Conservation (phyloP, 1,140 invertebrate species). For the Microplitis demolitor region DNA sequence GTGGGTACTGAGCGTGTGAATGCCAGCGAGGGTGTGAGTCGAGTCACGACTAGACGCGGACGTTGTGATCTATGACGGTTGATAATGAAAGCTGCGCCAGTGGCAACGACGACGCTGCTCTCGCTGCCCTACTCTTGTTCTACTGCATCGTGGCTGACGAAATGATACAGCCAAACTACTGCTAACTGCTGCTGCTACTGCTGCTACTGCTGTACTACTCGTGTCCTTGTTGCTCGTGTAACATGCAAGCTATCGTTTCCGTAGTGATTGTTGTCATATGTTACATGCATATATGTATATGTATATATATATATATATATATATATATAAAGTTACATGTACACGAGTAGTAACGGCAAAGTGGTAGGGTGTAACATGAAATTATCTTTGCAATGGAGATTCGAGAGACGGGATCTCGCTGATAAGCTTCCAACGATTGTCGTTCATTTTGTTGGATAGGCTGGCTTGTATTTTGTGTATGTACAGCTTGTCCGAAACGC, state of each 20-base stretch:
- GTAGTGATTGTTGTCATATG: conserved; percentile 29
- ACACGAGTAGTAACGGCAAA: neutral
- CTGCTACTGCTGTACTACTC: no score
- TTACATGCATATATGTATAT: neutral
- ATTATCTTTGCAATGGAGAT: conserved; percentile 49
- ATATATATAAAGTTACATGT: neutral
- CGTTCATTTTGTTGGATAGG: conserved; percentile 15
- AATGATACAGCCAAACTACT: conserved; percentile 23
- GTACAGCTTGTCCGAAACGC: neutral
- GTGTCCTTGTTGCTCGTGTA: neutral
- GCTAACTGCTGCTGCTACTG: neutral
- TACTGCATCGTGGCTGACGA: neutral
- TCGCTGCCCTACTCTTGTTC: no score
- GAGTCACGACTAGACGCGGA: conserved; percentile 15
- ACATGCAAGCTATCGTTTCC: conserved; percentile 33
- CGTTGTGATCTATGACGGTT: conserved; percentile 54
- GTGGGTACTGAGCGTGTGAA: conserved; percentile 34
- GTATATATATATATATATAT: neutral
- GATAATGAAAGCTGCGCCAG: conserved; percentile 57
- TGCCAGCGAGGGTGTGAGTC: conserved; percentile 39
- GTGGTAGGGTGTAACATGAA: conserved; percentile 23
- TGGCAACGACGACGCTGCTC: neutral
- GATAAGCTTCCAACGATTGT: conserved; percentile 24
- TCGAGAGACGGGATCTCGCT: conserved; percentile 20
- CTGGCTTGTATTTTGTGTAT: neutral